Evolutionary conservation across 2,113 vertebrate species (phyloP), one percentile per base, ranked within the genome.

Genomic region (Lucifuga dentata): DNA sequence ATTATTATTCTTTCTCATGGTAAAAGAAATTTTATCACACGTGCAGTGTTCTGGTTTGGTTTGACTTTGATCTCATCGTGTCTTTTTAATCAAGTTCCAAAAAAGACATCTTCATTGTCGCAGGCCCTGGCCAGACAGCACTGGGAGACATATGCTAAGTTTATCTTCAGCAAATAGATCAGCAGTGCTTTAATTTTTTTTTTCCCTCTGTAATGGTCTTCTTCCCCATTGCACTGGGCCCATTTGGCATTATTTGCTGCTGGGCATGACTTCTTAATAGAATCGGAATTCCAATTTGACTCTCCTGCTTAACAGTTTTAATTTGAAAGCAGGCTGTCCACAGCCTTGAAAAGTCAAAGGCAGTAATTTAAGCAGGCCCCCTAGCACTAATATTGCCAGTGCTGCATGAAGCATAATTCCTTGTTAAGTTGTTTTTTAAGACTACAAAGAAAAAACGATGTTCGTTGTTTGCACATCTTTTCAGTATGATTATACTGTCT

Each of bases 251-350:
- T 91, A 90, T 89, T 86, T 82, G 90, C 90, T 90, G 84, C 88
- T 67, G 90, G 91, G 88, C 91, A 92, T 84, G 86, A 83, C 81
- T 89, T 84, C 85, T 89, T 90, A 92, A 92, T 91, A 90, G 88
- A 91, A 92, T 89, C 78, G 77, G 83, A 85, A 92, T 91, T 93
- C 89, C 81, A 92, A 91, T 91, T 91, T 89, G 78, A 88, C 79
- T 90, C 83, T 84, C 65, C 84, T 80, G 88, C 88, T 92, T 88
- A 90, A 88, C 80, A 64, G 83, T 71, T 77, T 85, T 92, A 91
- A 92, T 92, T 91, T 89, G 89, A 90, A 92, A 84, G 89, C 84
- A 86, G 80, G 67, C 81, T 74, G 79, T 89, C 87, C 81, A 48
- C 73, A 68, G 76, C 81, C 83, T 85, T 83, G 81, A 72, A 86